Evolutionary conservation across 2,797 vertebrate genomes (phyloP).

Genomic region (Peromyscus aztecus): DNA sequence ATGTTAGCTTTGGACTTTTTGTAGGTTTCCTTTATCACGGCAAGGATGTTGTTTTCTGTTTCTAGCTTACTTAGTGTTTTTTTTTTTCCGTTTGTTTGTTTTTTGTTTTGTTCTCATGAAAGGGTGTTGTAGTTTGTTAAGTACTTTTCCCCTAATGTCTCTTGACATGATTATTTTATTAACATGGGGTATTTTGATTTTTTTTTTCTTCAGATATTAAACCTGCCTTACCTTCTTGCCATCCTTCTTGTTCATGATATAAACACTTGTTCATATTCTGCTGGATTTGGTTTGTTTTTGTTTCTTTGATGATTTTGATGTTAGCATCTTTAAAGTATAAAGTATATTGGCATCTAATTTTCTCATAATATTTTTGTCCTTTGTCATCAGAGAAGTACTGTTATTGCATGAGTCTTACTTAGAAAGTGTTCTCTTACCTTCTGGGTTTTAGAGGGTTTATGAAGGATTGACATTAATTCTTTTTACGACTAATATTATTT

Average conservation of each 20-base stretch:
- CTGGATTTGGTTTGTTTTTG: constrained; percentile 36
- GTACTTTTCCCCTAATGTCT: neutral
- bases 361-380: constrained; percentile 17
- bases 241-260: neutral
- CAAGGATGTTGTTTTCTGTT: constrained; percentile 11
- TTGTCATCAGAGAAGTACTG: neutral
- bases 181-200: neutral
- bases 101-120: neutral
- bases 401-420: neutral
- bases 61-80: constrained; percentile 21
- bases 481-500: constrained; percentile 61
- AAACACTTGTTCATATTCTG: constrained; percentile 37
- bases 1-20: neutral
- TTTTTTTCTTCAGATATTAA: constrained; percentile 48
- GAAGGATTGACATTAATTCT: constrained; percentile 41
- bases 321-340: constrained; percentile 5
- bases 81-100: neutral
- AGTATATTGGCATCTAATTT: constrained; percentile 9
- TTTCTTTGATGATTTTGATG: constrained; percentile 56
- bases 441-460: constrained; percentile 60
- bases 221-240: neutral
- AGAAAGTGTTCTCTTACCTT: constrained; percentile 16
- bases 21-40: neutral
- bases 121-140: neutral
- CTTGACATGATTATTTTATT: constrained; percentile 30